Base-by-base conservation (phyloP, 2,888 invertebrate species). In the Chorisops tibialis region DNA sequence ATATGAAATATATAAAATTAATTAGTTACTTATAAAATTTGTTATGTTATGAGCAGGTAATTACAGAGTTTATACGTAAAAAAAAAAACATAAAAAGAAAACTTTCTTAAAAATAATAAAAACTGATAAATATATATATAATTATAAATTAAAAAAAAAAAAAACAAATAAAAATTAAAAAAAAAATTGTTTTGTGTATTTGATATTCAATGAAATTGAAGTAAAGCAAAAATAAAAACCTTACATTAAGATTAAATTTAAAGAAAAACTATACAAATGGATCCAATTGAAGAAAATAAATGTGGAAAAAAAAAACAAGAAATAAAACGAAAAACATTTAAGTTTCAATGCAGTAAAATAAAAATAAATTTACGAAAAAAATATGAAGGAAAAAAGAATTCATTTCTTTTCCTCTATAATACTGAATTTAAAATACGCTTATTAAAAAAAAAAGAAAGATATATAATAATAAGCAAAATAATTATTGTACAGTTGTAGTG, bases 131-230 rank as follows among this genome's bases (percentile, higher is more conserved):
- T 54, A 54, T 54, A 43, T 56, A 56, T 56, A 43, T 56, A 30
- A 43, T 45, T 43, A 45, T 16, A 41, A 54, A 54, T 18, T n/a
- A 30, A 56, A 14, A 37, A 16, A 51, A 38, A 24, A 39, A 16
- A 35, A 14, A 56, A 47, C 11, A 18, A 56, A 56, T 6, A 56
- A 21, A 41, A 18, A 41, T 43, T 22, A 56, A 41, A 41, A 56
- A 56, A 41, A 47, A 50, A 59, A 48, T 39, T 60, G 51, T 64
- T 64, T 61, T 64, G 61, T 64, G 64, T 64, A 64, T 62, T 64
- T 64, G 64, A 64, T 64, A 64, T 64, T 64, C 64, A 64, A 64
- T 64, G 47, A 62, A 61, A 64, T 64, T 64, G 64, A 62, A 64
- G 59, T 64, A 64, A 62, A 62, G 59, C 59, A 51, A 43, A 9